Conservation (phyloP, 2,888 invertebrate genomes). For the Sarcophaga variegata region DNA sequence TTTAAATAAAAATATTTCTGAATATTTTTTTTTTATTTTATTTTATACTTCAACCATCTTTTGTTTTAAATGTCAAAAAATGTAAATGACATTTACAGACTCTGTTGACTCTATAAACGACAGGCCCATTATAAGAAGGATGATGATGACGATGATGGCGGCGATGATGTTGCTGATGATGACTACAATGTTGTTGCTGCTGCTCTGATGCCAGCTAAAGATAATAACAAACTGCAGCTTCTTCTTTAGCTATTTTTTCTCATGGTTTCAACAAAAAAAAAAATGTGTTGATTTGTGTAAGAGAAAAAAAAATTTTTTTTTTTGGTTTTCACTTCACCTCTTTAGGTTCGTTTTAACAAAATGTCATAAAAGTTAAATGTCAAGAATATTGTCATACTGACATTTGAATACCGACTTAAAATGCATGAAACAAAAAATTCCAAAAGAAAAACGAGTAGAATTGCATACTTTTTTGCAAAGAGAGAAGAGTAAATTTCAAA, state of each 20-base stretch:
- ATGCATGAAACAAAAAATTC: no score
- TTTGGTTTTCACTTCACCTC: neutral
- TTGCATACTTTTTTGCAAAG: no score
- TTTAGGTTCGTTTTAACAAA: slow-evolving; percentile 19
- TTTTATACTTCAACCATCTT: neutral
- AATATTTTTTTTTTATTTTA: neutral
- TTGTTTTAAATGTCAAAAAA: slow-evolving; percentile 63
- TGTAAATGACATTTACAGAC: slow-evolving; percentile 67
- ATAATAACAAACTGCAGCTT: no score
- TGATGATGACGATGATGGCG: slow-evolving; percentile 25
- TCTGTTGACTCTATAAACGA: slow-evolving; percentile 49
- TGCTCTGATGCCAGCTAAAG: no score
- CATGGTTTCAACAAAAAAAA: neutral
- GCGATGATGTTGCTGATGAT: no score
- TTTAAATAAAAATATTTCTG: neutral
- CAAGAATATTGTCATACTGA: slow-evolving; percentile 61
- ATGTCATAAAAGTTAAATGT: slow-evolving; percentile 66
- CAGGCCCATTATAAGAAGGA: slow-evolving; percentile 23
- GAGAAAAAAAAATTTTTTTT: slow-evolving; percentile 7
- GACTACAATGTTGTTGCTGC: neutral
- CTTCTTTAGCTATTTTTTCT: slow-evolving; percentile 12
- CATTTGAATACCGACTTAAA: slow-evolving; percentile 40
- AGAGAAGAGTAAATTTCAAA: no score
- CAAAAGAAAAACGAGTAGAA: no score
- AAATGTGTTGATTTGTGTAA: slow-evolving; percentile 56